Percentiles rank a stretch among this genome's conserved stretches.
These are phyloP conservation scores for Julus scanicus DNA, from an alignment of 2,888 invertebrate genomes.

Conservation along the genomic window DNA sequence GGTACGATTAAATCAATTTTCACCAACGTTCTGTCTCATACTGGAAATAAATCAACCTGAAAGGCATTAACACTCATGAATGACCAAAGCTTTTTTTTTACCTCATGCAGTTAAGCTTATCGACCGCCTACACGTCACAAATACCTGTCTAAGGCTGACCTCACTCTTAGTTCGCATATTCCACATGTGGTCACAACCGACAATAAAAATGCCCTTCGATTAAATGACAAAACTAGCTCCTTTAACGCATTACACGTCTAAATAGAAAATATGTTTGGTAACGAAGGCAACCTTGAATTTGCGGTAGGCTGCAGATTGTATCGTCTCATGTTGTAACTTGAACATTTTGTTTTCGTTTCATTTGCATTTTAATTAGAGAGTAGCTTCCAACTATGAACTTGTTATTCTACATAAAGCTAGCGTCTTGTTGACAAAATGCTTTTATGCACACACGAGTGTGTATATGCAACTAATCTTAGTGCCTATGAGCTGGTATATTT, in stretches of 20 bases:
- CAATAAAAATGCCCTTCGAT: neutral
- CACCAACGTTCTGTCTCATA: neutral
- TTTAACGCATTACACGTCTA: neutral
- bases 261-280: neutral
- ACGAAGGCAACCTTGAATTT: neutral
- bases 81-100: neutral
- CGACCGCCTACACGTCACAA: neutral
- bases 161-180: neutral
- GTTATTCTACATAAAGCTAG: neutral
- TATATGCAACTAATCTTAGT: neutral
- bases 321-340: neutral
- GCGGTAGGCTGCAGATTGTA: neutral
- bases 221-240: neutral
- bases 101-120: neutral
- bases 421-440: neutral
- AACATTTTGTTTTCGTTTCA: neutral
- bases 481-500: neutral
- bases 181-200: neutral
- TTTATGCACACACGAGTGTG: neutral
- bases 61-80: constrained; percentile 21
- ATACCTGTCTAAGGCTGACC: neutral
- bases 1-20: constrained; percentile 15
- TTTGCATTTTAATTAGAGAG: neutral
- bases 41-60: neutral
- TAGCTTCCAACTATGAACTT: neutral